Evolutionary conservation across 92 coral and sea anemone species (phyloP).

Genomic region (Phymanthus crucifer): DNA sequence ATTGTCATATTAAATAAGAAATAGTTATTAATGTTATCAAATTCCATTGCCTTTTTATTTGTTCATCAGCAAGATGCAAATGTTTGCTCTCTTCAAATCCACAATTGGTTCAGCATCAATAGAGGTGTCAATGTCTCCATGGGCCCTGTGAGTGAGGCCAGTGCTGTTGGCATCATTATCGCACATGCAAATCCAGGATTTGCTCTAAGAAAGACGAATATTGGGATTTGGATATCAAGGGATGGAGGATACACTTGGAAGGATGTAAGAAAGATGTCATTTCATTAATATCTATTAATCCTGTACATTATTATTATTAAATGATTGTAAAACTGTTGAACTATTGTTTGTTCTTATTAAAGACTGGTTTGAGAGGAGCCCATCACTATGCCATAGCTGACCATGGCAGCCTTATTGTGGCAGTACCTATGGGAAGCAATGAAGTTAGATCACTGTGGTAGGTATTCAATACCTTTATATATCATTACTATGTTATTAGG

Average conservation of each 20-base stretch:
- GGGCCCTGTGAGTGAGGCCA: slow-evolving; percentile 74
- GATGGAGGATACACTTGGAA: slow-evolving; percentile 84
- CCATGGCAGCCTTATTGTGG: slow-evolving; percentile 78
- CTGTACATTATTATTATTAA: too few species aligned
- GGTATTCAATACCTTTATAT: slow-evolving; percentile 21
- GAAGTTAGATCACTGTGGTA: slow-evolving; percentile 59
- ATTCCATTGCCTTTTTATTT: background rate
- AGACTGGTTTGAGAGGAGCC: slow-evolving; percentile 46
- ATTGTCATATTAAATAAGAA: too few species aligned
- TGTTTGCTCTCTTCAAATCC: slow-evolving; percentile 71
- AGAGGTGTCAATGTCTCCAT: slow-evolving; percentile 42
- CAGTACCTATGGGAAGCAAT: slow-evolving; percentile 47
- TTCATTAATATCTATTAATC: too few species aligned
- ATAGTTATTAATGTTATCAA: background rate
- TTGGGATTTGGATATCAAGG: slow-evolving; percentile 73
- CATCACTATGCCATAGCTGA: slow-evolving; percentile 83
- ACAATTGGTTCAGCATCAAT: slow-evolving; percentile 67
- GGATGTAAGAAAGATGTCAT: background rate
- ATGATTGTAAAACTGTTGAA: background rate
- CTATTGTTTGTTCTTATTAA: background rate
- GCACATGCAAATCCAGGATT: slow-evolving; percentile 73
- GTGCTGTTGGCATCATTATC: slow-evolving; percentile 70
- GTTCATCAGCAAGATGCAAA: slow-evolving; percentile 28
- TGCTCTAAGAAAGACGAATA: slow-evolving; percentile 34
- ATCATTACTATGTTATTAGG: too few species aligned